Percentiles rank a stretch among this genome's conserved stretches.
Evolutionary conservation across 2,113 vertebrate genomes (phyloP).

Genomic region (Phylloscopus whistleri): DNA sequence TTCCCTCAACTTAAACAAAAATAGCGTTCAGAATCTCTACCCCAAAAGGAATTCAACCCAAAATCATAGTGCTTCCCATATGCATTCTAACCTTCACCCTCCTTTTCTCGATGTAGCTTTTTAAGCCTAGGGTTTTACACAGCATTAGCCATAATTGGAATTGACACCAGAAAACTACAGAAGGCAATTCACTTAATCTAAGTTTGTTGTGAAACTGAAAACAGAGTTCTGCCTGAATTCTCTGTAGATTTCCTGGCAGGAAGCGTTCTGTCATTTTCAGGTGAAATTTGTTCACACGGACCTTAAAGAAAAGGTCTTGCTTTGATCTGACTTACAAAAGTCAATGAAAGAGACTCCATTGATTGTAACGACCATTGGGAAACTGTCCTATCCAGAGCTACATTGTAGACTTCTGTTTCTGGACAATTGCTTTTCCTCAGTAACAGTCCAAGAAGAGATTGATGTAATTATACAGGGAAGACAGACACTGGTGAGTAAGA

Average conservation of each 20-base stretch:
- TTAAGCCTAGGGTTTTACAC: background rate
- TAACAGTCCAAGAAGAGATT: slow-evolving; percentile 2
- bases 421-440: slow-evolving; percentile 42
- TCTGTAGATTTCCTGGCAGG: slow-evolving; percentile 14
- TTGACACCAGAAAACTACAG: slow-evolving; percentile 3
- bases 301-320: slow-evolving; percentile 24
- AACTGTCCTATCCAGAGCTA: background rate
- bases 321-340: slow-evolving; percentile 31
- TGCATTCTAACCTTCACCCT: background rate
- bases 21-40: background rate
- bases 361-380: background rate
- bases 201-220: slow-evolving; percentile 20
- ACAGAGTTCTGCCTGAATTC: slow-evolving; percentile 16
- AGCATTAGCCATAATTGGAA: slow-evolving; percentile 13
- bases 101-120: background rate
- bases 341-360: slow-evolving; percentile 2
- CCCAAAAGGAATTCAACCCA: background rate
- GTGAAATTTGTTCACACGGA: slow-evolving; percentile 16
- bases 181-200: slow-evolving; percentile 12
- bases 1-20: background rate
- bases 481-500: background rate
- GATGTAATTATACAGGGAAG: background rate
- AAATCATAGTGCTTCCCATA: background rate
- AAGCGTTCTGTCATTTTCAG: slow-evolving; percentile 13
- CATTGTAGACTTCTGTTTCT: background rate